These are phyloP conservation scores for Lysiphlebus fabarum DNA, from an alignment of 1,140 invertebrate genomes.

Conservation along the genomic window DNA sequence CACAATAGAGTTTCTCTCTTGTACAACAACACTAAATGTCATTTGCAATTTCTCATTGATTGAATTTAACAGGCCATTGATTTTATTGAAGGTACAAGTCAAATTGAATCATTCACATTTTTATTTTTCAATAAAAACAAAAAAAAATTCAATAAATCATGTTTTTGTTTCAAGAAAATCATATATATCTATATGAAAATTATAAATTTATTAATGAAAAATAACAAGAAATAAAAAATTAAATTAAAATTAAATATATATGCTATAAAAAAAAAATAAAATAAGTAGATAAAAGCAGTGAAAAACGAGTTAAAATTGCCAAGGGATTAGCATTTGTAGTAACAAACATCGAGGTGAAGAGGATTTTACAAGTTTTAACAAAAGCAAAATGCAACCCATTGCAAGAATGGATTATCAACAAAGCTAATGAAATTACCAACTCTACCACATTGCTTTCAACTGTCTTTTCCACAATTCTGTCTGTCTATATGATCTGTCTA, in stretches of 20 bases:
- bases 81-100: conserved; percentile 8
- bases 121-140: too few relatives aligned
- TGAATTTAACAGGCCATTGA: conserved; percentile 13
- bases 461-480: conserved; percentile 3
- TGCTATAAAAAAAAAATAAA: too few relatives aligned
- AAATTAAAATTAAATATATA: too few relatives aligned
- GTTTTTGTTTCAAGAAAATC: too few relatives aligned
- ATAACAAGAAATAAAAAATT: too few relatives aligned
- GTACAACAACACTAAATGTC: neutral
- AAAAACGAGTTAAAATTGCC: neutral
- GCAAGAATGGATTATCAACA: conserved; percentile 21
- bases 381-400: conserved; percentile 13
- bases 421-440: conserved; percentile 23
- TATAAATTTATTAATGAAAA: too few relatives aligned
- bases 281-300: too few relatives aligned
- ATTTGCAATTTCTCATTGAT: conserved; percentile 9
- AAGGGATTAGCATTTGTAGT: conserved; percentile 13
- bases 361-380: conserved; percentile 7
- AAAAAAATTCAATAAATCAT: too few relatives aligned
- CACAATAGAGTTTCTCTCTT: conserved; percentile 1
- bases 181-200: too few relatives aligned
- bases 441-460: conserved; percentile 15
- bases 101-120: conserved; percentile 9
- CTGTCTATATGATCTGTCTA: too few relatives aligned
- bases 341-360: conserved; percentile 14